Evolutionary conservation across 2,888 invertebrate genomes (phyloP).

Genomic region (Falcaria lacertinaria): DNA sequence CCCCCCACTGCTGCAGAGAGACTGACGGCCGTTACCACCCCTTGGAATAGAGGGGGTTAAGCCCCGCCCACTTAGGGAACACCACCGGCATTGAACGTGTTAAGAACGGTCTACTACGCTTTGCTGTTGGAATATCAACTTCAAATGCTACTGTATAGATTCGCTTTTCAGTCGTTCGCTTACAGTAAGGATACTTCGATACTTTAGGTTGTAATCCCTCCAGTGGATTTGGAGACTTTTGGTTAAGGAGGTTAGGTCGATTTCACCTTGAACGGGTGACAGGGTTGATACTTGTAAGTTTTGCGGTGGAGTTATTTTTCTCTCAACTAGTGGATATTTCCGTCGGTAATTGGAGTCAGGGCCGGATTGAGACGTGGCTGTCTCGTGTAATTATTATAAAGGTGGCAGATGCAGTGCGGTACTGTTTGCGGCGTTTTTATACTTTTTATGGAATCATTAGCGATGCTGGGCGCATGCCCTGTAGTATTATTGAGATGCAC

Average conservation of each 20-base stretch:
- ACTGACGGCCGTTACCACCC: conserved; percentile 61
- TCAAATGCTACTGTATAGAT: not conserved
- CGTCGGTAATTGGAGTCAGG: conserved; percentile 67
- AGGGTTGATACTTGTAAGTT: conserved; percentile 47
- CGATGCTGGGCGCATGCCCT: conserved; percentile 10
- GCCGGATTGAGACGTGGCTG: conserved; percentile 67
- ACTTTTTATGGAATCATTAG: conserved; percentile 37
- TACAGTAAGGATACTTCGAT: not conserved
- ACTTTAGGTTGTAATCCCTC: not conserved
- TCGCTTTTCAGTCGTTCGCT: not conserved
- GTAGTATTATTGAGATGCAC: conserved; percentile 11
- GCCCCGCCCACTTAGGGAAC: conserved; percentile 40
- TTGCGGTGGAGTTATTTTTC: conserved; percentile 53
- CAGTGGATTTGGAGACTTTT: fast-evolving
- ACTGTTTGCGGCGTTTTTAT: conserved; percentile 37
- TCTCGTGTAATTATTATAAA: conserved; percentile 74
- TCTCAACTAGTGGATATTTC: conserved; percentile 56
- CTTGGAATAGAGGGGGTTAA: conserved; percentile 34
- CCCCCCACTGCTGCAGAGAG: conserved; percentile 58
- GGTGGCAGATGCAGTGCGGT: conserved; percentile 61
- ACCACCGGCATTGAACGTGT: conserved; percentile 20
- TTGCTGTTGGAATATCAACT: conserved; percentile 28
- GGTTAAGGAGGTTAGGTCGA: not conserved
- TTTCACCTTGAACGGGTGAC: conserved; percentile 13
- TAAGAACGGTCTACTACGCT: conserved; percentile 5